These are phyloP conservation scores for Pleuronectes platessa DNA, from an alignment of 2,113 vertebrate genomes.

Conservation along the genomic window DNA sequence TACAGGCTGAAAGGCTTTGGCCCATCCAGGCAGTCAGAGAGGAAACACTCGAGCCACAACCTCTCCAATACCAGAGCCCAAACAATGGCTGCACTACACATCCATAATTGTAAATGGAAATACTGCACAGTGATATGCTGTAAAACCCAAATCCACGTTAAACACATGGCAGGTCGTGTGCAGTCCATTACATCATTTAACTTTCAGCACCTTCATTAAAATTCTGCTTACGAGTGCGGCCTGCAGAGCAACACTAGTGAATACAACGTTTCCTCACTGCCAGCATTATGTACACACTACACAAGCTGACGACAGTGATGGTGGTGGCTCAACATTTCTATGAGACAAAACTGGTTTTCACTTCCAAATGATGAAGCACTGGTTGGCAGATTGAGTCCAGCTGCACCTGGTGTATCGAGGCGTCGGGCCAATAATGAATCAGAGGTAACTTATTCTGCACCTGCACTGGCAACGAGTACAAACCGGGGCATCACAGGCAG, in stretches of 20 bases:
- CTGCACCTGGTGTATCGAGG: constrained; percentile 50
- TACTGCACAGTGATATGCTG: background rate
- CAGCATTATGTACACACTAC: constrained; percentile 30
- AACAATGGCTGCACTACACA: background rate
- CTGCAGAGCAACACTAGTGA: constrained; percentile 55
- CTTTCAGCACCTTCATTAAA: constrained; percentile 60
- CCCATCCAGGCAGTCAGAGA: background rate
- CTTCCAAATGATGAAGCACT: constrained; percentile 51
- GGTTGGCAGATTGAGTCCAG: constrained; percentile 40
- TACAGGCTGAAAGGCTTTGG: background rate
- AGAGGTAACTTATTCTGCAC: constrained; percentile 47
- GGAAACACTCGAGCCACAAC: background rate
- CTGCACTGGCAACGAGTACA: constrained; percentile 50
- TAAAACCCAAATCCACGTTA: constrained; percentile 17
- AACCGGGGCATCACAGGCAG: constrained; percentile 36
- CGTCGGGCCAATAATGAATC: constrained; percentile 43
- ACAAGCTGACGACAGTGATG: constrained; percentile 18
- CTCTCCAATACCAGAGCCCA: background rate
- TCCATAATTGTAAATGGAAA: background rate
- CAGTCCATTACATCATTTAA: constrained; percentile 47
- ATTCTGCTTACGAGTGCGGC: constrained; percentile 45
- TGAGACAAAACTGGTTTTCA: constrained; percentile 31
- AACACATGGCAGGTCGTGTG: constrained; percentile 31
- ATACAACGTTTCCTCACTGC: constrained; percentile 54
- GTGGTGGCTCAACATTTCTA: constrained; percentile 12